These are phyloP conservation scores for Camponotus floridanus DNA, from an alignment of 1,140 invertebrate species.

Conservation along the genomic window DNA sequence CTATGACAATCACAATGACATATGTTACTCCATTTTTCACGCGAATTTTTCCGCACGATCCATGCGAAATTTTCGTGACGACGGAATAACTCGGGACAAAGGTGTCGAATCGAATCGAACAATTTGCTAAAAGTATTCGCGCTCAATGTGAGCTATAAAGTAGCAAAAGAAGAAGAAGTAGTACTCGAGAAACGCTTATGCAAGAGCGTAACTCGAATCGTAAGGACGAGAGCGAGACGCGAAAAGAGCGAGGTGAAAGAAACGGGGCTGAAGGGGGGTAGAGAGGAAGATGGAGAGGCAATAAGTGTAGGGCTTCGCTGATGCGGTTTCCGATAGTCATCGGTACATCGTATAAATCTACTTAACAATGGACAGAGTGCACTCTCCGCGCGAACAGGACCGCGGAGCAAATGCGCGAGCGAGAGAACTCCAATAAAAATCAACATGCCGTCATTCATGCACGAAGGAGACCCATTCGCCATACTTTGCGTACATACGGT, in stretches of 20 bases:
- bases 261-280: too few species aligned
- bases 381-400: constrained; percentile 57
- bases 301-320: constrained; percentile 51
- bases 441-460: constrained; percentile 58
- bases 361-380: constrained; percentile 73
- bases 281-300: constrained; percentile 39
- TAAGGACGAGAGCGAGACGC: constrained; percentile 31
- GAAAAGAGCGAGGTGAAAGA: background rate
- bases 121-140: constrained; percentile 44
- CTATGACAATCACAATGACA: background rate
- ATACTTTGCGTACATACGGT: constrained; percentile 32
- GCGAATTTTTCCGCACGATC: background rate
- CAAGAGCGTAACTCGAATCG: constrained; percentile 49
- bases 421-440: constrained; percentile 72
- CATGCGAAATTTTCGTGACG: constrained; percentile 17
- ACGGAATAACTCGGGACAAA: constrained; percentile 46
- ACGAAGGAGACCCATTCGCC: constrained; percentile 59
- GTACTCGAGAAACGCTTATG: constrained; percentile 47
- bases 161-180: constrained; percentile 20
- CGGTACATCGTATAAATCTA: constrained; percentile 74
- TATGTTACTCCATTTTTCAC: background rate
- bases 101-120: constrained; percentile 55
- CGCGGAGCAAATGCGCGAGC: constrained; percentile 59
- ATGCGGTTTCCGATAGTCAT: constrained; percentile 75
- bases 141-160: constrained; percentile 23